These are phyloP conservation scores for Eupeodes luniger DNA, from an alignment of 2,888 invertebrate genomes.

Conservation along the genomic window DNA sequence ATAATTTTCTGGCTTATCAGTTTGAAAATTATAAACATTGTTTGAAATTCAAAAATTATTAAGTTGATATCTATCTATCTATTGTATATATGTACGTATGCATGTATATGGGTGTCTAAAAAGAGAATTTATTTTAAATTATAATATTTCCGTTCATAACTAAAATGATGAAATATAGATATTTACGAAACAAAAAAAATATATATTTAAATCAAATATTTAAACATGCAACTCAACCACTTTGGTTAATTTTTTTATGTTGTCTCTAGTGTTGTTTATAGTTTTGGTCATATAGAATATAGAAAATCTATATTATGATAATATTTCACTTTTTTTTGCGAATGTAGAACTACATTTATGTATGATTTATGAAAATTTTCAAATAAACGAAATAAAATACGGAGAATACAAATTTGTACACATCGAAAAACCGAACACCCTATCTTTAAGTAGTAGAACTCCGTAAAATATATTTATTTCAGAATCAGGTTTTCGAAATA, in stretches of 20 bases:
- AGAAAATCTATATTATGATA: slow-evolving; percentile 23
- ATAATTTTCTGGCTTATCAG: slow-evolving; percentile 49
- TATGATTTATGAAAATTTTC: background rate
- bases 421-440: background rate
- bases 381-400: background rate
- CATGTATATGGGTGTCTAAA: background rate
- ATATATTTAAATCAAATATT: slow-evolving; percentile 15
- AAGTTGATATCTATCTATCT: too few relatives aligned
- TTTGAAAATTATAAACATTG: slow-evolving; percentile 11
- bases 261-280: slow-evolving; percentile 6
- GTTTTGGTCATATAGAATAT: background rate
- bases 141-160: background rate
- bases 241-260: slow-evolving; percentile 8
- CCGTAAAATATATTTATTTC: too few relatives aligned
- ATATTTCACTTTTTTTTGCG: slow-evolving; percentile 5
- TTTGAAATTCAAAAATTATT: slow-evolving; percentile 18
- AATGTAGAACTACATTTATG: background rate
- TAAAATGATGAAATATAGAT: background rate
- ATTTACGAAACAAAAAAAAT: background rate
- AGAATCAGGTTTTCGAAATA: too few relatives aligned
- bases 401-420: background rate
- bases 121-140: slow-evolving; percentile 30
- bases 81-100: too few relatives aligned
- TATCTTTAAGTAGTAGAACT: background rate
- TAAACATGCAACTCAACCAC: slow-evolving; percentile 41